These are phyloP conservation scores for Datnioides undecimradiatus DNA, from an alignment of 2,113 vertebrate genomes.

Conservation along the genomic window DNA sequence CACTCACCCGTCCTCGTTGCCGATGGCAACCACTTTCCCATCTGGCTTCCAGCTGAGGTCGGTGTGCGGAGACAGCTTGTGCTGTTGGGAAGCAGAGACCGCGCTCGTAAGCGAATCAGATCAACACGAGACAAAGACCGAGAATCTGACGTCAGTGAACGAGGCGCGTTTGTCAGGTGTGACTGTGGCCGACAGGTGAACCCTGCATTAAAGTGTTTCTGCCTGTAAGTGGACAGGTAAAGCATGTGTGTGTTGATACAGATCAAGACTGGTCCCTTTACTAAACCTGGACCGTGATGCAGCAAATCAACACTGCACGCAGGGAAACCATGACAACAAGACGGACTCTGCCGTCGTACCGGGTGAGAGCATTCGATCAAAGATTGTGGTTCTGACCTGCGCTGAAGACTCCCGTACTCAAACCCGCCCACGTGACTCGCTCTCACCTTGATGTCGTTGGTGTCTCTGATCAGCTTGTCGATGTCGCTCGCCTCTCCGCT, in stretches of 20 bases:
- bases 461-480: slow-evolving; percentile 91
- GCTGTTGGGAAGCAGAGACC: slow-evolving; percentile 83
- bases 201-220: background rate
- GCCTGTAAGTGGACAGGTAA: no score
- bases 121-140: background rate
- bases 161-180: background rate
- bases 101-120: slow-evolving; percentile 21
- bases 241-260: no score
- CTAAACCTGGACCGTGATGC: no score
- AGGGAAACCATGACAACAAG: no score
- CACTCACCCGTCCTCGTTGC: slow-evolving; percentile 98
- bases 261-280: background rate
- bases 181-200: background rate
- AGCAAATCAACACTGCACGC: no score
- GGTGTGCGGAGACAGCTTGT: slow-evolving; percentile 93
- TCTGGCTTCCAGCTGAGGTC: slow-evolving; percentile 97
- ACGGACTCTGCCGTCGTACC: no score
- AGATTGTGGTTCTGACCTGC: no score
- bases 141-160: background rate
- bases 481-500: slow-evolving; percentile 90
- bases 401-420: no score
- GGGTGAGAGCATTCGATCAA: no score
- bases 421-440: no score
- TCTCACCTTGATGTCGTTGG: slow-evolving; percentile 91
- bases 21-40: slow-evolving; percentile 91